Base-by-base conservation (phyloP, 2,113 vertebrate species). In the Ageneiosus marmoratus region DNA sequence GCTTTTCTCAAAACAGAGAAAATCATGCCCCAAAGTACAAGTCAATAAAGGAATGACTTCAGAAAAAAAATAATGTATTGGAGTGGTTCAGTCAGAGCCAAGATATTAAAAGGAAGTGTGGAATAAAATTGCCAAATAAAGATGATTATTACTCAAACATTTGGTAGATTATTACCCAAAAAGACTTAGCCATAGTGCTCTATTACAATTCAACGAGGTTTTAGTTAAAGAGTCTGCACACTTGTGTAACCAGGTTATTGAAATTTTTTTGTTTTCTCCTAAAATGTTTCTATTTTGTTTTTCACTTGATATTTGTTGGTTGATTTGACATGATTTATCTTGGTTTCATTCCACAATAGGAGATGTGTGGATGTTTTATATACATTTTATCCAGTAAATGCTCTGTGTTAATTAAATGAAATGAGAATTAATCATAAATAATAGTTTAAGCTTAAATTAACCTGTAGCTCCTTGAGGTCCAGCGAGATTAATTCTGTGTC, bases 381-480 rank as follows among this genome's bases (percentile, higher is more conserved):
- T 20, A 34, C 1, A 44, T 3, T 69, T 20, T 24, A 44, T 41
- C 20, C 44, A 22, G 44, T 9, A 18, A 81, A 27, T 10, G 46
- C 46, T 27, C 48, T 69, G 16, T n/a, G 12, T 58, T 77, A 22
- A 13, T 1, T 75, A 10, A n/a, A 51, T 53, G 22, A 76, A 24
- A 76, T 9, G 27, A 70, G 3, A 81, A 73, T 46, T 15, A 20
- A 37, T 41, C 10, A 13, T 34, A n/a, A n/a, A 20, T 22, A 32
- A 9, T 16, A 29, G 32, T 51, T 51, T 3, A 81, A n/a, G 22
- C 20, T 51, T 60, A 20, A 20, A 80, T 51, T 77, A 88, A 97
- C 97, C 94, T 97, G 95, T 58, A 97, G 89, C 32, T 94, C 94
- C 78, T 90, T 93, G 63, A 98, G 90, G 65, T 97, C 96, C 79